Evolutionary conservation across 1,140 invertebrate genomes (phyloP), one percentile per base, ranked within the genome.

Genomic region (Rhysida immarginata): DNA sequence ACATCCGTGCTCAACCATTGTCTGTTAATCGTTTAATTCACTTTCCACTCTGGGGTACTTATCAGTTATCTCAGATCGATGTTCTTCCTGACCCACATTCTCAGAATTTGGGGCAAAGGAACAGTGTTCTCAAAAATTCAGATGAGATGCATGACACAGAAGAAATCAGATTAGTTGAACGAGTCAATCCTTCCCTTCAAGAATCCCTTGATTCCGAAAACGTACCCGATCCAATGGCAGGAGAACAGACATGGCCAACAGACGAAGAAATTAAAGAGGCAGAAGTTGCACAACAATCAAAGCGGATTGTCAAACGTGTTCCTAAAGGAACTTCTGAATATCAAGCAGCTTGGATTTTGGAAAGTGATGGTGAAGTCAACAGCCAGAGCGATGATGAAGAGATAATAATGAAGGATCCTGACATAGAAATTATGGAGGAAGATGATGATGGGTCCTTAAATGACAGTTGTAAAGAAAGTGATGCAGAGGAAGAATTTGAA

Each of bases 271-370:
- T 95, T 51, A 77, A 78, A 62, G 75, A 82, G 61, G 82, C 85
- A 1, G 63, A 69, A 41, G n/a, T n/a, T n/a, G n/a, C n/a, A n/a
- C n/a, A n/a, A n/a, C n/a, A n/a, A n/a, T n/a, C n/a, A 13, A 78
- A 76, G 61, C 82, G 81, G 68, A 74, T 79, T 54, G 72, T 83
- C 0, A 91, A 91, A 66, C 82, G 78, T 64, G 83, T 96, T 24
- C 92, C 91, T 0, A 90, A 92, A 72, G 94, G 94, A 42, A 91
- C 87, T 65, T 96, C 92, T 14, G 87, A 88, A 54, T 98, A 98
- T 71, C 95, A 98, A 73, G 89, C 93, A 23, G 84, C 91, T 27
- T 98, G 94, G 94, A 94, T 97, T 68, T 76, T 84, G 2, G 83
- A 87, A 61, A 74, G 78, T 54, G 80, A 81, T 65, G 77, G 66